A percentile compares a stretch with the other conserved stretches of the same genome.
Conservation (phyloP, 1,140 invertebrate genomes). For the Drosophila triauraria region DNA sequence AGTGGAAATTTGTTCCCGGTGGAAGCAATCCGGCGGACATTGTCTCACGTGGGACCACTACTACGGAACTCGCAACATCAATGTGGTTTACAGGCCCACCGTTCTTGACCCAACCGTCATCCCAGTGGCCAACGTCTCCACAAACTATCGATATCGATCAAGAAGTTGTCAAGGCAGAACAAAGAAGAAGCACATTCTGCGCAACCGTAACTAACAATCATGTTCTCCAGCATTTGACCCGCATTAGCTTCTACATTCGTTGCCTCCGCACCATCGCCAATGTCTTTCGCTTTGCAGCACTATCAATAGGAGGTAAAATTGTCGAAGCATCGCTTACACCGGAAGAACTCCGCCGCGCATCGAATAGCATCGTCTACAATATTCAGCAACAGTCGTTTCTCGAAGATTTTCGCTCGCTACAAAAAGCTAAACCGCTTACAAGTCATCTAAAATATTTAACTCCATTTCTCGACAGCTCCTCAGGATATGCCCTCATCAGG, state of each 20-base stretch:
- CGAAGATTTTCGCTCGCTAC: background rate
- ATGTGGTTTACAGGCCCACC: constrained; percentile 11
- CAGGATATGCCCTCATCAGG: background rate
- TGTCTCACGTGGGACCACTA: background rate
- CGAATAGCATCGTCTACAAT: too few relatives aligned
- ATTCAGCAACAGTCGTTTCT: too few relatives aligned
- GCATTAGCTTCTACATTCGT: too few relatives aligned
- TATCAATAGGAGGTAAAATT: background rate
- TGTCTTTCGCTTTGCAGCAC: background rate
- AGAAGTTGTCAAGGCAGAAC: background rate
- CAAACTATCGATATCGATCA: background rate
- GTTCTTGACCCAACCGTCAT: background rate
- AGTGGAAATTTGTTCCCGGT: background rate
- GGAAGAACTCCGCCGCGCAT: too few relatives aligned
- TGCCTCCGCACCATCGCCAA: too few relatives aligned
- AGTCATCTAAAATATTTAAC: background rate
- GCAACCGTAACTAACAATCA: background rate
- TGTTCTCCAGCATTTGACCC: background rate
- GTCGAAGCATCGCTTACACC: too few relatives aligned
- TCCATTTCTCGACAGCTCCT: background rate
- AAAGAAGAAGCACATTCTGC: background rate
- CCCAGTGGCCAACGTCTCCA: constrained; percentile 41
- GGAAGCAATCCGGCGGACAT: background rate
- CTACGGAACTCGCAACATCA: background rate
- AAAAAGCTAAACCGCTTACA: background rate